Conservation (phyloP, 2,888 invertebrate genomes). For the Bombylius discolor region DNA sequence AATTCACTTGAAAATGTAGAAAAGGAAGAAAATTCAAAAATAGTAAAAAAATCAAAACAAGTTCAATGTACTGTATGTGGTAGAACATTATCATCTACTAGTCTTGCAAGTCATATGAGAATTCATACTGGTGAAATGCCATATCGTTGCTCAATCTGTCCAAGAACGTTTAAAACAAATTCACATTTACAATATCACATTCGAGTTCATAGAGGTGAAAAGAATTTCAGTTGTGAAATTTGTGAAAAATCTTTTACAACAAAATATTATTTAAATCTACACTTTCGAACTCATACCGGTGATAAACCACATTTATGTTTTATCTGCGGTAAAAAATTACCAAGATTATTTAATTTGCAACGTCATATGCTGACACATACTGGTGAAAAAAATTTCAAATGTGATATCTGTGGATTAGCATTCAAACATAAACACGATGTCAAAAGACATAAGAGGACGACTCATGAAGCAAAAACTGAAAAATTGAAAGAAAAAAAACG, state of each 20-base stretch:
- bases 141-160: slow-evolving; percentile 18
- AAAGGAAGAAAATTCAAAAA: too few relatives aligned
- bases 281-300: slow-evolving; percentile 14
- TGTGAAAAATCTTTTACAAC: slow-evolving; percentile 19
- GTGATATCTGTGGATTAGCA: not conserved
- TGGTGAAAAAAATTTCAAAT: not conserved
- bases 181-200: slow-evolving; percentile 20
- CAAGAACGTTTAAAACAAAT: slow-evolving; percentile 18
- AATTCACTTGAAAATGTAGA: too few relatives aligned
- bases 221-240: slow-evolving; percentile 15
- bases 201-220: slow-evolving; percentile 17
- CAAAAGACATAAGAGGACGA: not conserved
- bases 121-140: slow-evolving; percentile 20
- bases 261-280: slow-evolving; percentile 17
- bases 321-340: slow-evolving; percentile 3
- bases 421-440: slow-evolving; percentile 1
- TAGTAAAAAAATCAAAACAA: not conserved
- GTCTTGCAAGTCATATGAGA: slow-evolving; percentile 18
- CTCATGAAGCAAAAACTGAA: not conserved
- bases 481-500: too few relatives aligned
- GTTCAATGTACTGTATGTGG: slow-evolving; percentile 16
- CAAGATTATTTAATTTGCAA: not conserved
- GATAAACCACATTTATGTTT: slow-evolving; percentile 8
- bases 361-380: slow-evolving; percentile 3
- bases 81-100: slow-evolving; percentile 19